Evolutionary conservation across 2,888 invertebrate species (phyloP).

Genomic region (Orthonychiurus folsomi): DNA sequence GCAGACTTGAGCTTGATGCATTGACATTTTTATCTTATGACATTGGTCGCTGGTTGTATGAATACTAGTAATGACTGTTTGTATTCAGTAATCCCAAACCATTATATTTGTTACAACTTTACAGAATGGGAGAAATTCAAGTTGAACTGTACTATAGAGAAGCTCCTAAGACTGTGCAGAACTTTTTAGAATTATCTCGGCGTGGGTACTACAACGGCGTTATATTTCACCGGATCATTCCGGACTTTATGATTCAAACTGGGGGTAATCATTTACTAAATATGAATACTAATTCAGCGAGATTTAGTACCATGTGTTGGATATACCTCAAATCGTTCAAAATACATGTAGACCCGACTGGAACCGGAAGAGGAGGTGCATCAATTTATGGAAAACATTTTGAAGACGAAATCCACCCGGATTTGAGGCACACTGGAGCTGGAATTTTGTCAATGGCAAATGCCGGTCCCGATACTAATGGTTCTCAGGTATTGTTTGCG

Average conservation of each 20-base stretch:
- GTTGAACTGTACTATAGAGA: conserved; percentile 98
- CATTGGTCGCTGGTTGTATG: too few species aligned
- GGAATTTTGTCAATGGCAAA: conserved; percentile 97
- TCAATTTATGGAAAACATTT: conserved; percentile 94
- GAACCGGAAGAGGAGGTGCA: conserved; percentile 88
- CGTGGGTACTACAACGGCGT: conserved; percentile 94
- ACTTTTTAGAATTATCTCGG: conserved; percentile 88
- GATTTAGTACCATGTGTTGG: too few species aligned
- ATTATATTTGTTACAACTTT: conserved; percentile 41
- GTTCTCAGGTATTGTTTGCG: too few species aligned
- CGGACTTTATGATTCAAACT: conserved; percentile 86
- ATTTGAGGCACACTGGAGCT: conserved; percentile 88
- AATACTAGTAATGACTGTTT: too few species aligned
- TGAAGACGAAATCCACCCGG: conserved; percentile 87
- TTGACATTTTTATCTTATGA: too few species aligned
- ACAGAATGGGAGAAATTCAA: conserved; percentile 82
- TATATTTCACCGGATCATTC: conserved; percentile 90
- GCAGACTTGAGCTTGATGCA: too few species aligned
- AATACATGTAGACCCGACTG: conserved; percentile 98
- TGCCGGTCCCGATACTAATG: conserved; percentile 47
- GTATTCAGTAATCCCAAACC: too few species aligned
- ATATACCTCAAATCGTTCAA: too few species aligned
- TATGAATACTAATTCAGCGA: too few species aligned
- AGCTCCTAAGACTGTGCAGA: conserved; percentile 91
- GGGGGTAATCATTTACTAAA: conserved; percentile 15